Evolutionary conservation across 2,113 vertebrate genomes (phyloP), one percentile per base, ranked within the genome.

Genomic region (Penelope pileata): DNA sequence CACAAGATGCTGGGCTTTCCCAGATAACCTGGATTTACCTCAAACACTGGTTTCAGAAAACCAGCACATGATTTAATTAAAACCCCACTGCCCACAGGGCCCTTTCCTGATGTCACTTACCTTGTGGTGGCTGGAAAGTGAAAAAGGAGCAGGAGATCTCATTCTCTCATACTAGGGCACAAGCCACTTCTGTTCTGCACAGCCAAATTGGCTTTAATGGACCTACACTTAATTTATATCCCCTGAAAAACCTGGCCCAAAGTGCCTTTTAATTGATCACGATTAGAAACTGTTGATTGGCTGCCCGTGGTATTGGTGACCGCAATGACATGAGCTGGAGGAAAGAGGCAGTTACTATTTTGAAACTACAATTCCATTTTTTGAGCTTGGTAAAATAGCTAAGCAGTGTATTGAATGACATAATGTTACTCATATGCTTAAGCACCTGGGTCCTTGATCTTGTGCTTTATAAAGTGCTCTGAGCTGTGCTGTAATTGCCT

Each of bases 401-500:
- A 30, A 79, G 77, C 48, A 76, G 10, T 12, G 24, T 60, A 27
- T 45, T 90, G 82, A 79, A 84, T 58, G 77, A 47, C 16, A 56
- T 16, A 36, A 21, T 51, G 29, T 86, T 83, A 84, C 73, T 94
- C 29, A 47, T 58, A 91, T 34, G 50, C 69, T 76, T 66, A 56
- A 91, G 78, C 59, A 59, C 29, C 75, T 10, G 51, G 62, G 93
- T 86, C 38, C 91, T 96, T 93, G 89, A 73, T 94, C 90, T 93
- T 87, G 68, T 93, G 23, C 88, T 93, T 91, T 62, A 42, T 47
- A 82, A 95, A 91, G 63, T 64, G 47, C 81, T 88, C 85, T 72
- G 84, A 93, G 92, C 83, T 70, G 80, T 66, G 86, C 80, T 79
- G 83, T 91, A 91, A 94, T 74, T 29, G 86, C 72, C 84, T 73